Evolutionary conservation across 2,113 vertebrate genomes (phyloP).

Genomic region (Gobio gobio): DNA sequence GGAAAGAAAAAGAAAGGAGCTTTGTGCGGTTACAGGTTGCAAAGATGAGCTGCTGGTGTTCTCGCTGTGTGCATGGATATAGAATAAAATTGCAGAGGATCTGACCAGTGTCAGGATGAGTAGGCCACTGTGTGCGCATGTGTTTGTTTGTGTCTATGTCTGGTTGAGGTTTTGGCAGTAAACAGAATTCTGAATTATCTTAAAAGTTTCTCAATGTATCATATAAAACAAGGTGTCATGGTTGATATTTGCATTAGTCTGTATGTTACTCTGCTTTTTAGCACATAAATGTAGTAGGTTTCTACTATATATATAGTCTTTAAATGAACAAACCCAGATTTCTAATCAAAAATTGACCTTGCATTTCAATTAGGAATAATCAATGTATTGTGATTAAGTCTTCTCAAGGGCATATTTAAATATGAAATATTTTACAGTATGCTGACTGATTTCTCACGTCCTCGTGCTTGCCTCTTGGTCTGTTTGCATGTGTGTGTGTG

Average conservation of each 20-base stretch:
- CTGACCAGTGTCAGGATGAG: neutral
- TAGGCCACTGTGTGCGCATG: neutral
- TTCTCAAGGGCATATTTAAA: constrained; percentile 22
- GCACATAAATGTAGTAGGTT: neutral
- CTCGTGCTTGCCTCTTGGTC: neutral
- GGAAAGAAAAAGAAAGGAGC: constrained; percentile 20
- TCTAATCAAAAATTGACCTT: neutral
- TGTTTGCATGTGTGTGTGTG: neutral
- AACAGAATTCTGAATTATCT: neutral
- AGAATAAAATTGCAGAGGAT: neutral
- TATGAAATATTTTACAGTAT: neutral
- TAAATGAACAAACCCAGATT: neutral
- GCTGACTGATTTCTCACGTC: neutral
- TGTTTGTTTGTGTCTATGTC: neutral
- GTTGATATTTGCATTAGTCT: neutral
- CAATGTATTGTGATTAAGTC: neutral
- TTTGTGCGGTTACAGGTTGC: neutral
- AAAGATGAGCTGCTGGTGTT: neutral
- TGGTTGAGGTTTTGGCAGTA: neutral
- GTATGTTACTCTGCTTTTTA: neutral
- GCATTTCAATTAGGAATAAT: constrained; percentile 8
- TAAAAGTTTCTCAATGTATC: neutral
- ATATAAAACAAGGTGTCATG: neutral
- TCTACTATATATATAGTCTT: neutral
- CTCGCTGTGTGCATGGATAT: too few relatives aligned